These are phyloP conservation scores for Coreius guichenoti DNA, from an alignment of 2,797 vertebrate genomes.

Conservation along the genomic window DNA sequence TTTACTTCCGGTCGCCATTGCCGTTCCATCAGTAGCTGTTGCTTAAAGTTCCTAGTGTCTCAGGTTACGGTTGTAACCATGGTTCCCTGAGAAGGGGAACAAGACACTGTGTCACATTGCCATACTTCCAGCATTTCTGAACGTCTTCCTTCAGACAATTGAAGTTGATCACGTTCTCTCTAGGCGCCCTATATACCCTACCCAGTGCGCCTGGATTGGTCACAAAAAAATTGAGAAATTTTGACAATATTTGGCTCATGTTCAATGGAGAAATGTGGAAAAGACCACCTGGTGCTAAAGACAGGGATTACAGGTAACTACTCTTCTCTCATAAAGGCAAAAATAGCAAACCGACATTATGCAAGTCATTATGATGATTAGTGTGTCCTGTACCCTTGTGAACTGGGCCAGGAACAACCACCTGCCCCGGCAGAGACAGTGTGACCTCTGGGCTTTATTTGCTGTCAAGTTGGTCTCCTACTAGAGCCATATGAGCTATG, in stretches of 20 bases:
- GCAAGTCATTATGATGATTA: slow-evolving; percentile 52
- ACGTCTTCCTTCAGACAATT: too few species aligned
- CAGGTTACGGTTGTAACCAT: too few species aligned
- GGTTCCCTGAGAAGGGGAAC: too few species aligned
- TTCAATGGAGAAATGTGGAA: background rate
- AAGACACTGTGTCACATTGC: too few species aligned
- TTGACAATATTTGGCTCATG: background rate
- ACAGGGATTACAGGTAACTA: slow-evolving; percentile 42
- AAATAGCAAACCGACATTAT: slow-evolving; percentile 49
- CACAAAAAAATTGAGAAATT: background rate
- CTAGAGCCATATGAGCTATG: slow-evolving; percentile 7
- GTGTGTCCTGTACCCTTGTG: slow-evolving; percentile 14
- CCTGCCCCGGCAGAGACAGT: slow-evolving; percentile 11
- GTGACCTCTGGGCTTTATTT: slow-evolving; percentile 28
- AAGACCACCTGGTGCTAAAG: slow-evolving; percentile 11
- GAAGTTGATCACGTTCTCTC: too few species aligned
- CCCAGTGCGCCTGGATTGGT: too few species aligned
- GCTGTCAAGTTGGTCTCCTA: background rate
- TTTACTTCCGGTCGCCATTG: too few species aligned
- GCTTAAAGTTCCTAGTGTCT: too few species aligned
- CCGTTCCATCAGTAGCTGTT: too few species aligned
- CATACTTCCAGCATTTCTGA: too few species aligned
- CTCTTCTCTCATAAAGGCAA: slow-evolving; percentile 33
- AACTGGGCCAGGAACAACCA: slow-evolving; percentile 25
- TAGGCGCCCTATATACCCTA: too few species aligned